phyloP scores from a whole-genome alignment of 2,797 vertebrate genomes.

The Eulemur mongoz region DNA sequence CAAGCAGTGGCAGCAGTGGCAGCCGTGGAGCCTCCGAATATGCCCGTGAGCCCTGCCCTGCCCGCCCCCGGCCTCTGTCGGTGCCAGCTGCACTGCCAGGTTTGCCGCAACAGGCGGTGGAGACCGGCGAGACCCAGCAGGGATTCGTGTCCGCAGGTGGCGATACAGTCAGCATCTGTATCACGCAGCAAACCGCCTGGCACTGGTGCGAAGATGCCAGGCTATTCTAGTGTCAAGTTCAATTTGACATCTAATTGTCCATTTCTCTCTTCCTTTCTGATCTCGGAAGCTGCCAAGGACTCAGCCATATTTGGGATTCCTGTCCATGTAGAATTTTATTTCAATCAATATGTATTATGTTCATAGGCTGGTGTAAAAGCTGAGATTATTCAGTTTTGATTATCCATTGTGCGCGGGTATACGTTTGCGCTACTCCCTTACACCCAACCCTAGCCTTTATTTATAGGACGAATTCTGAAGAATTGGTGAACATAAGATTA shows the following conservation, averaged over 20 bases:
- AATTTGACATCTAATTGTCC: background rate
- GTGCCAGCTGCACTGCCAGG: background rate
- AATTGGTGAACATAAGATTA: background rate
- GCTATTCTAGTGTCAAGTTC: background rate
- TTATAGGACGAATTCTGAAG: background rate
- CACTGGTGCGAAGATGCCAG: background rate
- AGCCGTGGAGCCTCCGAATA: background rate
- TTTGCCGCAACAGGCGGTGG: background rate
- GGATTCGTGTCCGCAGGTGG: constrained; percentile 37
- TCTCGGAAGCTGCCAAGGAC: background rate
- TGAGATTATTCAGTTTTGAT: background rate
- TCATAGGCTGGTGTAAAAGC: background rate
- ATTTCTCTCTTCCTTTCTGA: background rate
- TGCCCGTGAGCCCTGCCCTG: background rate
- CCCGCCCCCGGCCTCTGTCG: background rate
- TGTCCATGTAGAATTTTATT: background rate
- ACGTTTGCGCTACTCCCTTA: background rate
- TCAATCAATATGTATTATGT: background rate
- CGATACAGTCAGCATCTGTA: background rate
- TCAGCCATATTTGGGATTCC: background rate
- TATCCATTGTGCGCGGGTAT: background rate
- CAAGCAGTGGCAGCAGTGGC: background rate
- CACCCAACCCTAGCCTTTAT: background rate
- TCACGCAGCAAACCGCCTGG: background rate
- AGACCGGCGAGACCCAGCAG: background rate